These are phyloP conservation scores for Calephelis virginiensis DNA, from an alignment of 1,140 invertebrate genomes.

Conservation along the genomic window DNA sequence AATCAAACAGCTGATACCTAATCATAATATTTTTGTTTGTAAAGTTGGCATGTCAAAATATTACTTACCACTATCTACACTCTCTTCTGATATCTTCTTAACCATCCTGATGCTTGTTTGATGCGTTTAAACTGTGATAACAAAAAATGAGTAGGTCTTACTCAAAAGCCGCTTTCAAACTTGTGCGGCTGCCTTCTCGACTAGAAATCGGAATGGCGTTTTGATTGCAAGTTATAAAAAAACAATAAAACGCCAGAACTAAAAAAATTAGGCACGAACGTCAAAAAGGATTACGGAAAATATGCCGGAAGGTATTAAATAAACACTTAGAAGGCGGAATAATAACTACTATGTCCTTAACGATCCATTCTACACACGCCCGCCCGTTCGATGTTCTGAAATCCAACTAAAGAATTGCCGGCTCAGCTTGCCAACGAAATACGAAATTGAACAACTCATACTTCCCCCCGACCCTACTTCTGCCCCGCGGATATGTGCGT, in stretches of 20 bases:
- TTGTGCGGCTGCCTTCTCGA: conserved; percentile 75
- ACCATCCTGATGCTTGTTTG: conserved; percentile 73
- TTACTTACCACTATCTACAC: conserved; percentile 75
- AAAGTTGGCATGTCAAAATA: conserved; percentile 20
- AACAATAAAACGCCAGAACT: conserved; percentile 59
- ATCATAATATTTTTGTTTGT: conserved; percentile 9
- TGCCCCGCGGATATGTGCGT: conserved; percentile 40
- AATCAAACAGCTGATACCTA: background rate
- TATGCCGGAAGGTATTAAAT: conserved; percentile 75
- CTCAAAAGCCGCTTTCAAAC: conserved; percentile 77
- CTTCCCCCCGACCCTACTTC: conserved; percentile 31
- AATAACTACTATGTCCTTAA: conserved; percentile 70
- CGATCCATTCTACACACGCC: conserved; percentile 77
- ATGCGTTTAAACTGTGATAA: conserved; percentile 63
- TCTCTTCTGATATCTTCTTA: conserved; percentile 78
- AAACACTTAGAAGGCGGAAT: conserved; percentile 77
- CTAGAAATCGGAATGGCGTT: conserved; percentile 75
- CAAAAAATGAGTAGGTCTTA: conserved; percentile 68
- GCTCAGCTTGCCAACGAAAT: conserved; percentile 31
- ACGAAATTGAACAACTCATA: conserved; percentile 17
- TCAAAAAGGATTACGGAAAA: conserved; percentile 73
- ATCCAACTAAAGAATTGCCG: conserved; percentile 72
- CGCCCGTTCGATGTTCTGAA: conserved; percentile 77
- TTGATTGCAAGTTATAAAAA: conserved; percentile 48
- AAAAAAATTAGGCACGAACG: conserved; percentile 64